A percentile compares a stretch with the other conserved stretches of the same genome.
Evolutionary conservation across 1,140 invertebrate genomes (phyloP).

Genomic region (Saxidomus purpurata): DNA sequence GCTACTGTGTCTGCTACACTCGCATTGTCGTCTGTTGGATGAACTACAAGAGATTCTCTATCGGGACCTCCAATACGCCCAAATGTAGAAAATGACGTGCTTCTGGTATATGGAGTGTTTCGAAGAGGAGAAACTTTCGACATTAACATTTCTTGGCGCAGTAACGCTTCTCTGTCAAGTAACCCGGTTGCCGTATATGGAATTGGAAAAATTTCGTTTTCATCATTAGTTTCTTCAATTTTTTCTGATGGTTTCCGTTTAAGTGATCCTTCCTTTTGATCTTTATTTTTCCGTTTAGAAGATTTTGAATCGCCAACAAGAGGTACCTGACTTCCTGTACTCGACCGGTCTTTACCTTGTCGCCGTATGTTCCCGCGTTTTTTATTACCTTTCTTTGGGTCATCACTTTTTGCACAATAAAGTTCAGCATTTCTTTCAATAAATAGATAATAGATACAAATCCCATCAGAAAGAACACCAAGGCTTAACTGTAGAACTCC

Average conservation of each 20-base stretch:
- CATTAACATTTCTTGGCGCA: neutral
- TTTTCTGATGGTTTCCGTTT: neutral
- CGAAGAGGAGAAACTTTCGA: neutral
- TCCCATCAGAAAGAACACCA: constrained; percentile 55
- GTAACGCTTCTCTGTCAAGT: neutral
- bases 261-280: neutral
- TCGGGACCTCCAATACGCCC: neutral
- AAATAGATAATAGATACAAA: constrained; percentile 59
- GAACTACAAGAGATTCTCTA: constrained; percentile 25
- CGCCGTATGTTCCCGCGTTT: neutral
- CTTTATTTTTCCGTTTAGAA: neutral
- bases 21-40: constrained; percentile 53
- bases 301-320: constrained; percentile 18
- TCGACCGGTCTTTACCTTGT: constrained; percentile 31
- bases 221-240: neutral
- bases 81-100: constrained; percentile 52
- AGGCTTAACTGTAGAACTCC: constrained; percentile 46
- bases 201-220: neutral
- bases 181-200: neutral
- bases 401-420: neutral
- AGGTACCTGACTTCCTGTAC: constrained; percentile 46
- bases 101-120: neutral
- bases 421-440: constrained; percentile 25
- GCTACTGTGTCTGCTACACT: neutral
- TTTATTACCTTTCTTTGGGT: neutral